These are phyloP conservation scores for Temnothorax unifasciatus DNA, from an alignment of 2,888 invertebrate genomes.

Conservation along the genomic window DNA sequence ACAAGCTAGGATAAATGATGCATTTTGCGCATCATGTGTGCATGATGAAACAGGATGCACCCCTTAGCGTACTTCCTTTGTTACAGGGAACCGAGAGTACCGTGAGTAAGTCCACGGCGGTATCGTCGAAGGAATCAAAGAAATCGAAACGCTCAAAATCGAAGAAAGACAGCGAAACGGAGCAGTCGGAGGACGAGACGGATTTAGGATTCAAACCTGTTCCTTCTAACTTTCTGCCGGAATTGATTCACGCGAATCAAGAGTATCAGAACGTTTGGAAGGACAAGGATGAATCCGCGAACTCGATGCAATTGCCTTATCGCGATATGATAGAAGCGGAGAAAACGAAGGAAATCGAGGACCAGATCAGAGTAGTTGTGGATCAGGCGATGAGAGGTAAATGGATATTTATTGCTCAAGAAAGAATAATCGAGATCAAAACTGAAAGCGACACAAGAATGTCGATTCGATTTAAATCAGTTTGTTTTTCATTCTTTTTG, in stretches of 20 bases:
- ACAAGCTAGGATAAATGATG: too few relatives aligned
- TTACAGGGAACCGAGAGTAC: conserved; percentile 91
- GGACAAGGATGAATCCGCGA: conserved; percentile 91
- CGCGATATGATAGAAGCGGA: conserved; percentile 94
- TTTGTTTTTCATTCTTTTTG: not conserved
- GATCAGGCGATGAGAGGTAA: conserved; percentile 91
- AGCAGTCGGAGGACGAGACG: conserved; percentile 89
- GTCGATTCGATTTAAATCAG: not conserved
- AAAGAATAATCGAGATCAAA: not conserved
- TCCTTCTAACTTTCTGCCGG: conserved; percentile 91
- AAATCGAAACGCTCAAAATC: conserved; percentile 91
- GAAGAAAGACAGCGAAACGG: conserved; percentile 88
- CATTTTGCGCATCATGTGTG: too few relatives aligned
- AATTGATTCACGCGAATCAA: conserved; percentile 91
- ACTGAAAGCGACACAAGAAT: not conserved
- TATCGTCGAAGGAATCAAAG: conserved; percentile 92
- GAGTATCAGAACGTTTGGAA: conserved; percentile 95
- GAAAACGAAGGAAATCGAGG: conserved; percentile 93
- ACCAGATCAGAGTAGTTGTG: conserved; percentile 93
- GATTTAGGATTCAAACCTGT: conserved; percentile 90
- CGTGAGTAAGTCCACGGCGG: conserved; percentile 92
- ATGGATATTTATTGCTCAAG: not conserved
- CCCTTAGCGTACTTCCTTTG: not conserved
- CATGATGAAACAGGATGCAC: too few relatives aligned
- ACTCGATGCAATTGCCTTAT: conserved; percentile 92